These are phyloP conservation scores for Drosophila repleta DNA, from an alignment of 1,140 invertebrate species.

Conservation along the genomic window DNA sequence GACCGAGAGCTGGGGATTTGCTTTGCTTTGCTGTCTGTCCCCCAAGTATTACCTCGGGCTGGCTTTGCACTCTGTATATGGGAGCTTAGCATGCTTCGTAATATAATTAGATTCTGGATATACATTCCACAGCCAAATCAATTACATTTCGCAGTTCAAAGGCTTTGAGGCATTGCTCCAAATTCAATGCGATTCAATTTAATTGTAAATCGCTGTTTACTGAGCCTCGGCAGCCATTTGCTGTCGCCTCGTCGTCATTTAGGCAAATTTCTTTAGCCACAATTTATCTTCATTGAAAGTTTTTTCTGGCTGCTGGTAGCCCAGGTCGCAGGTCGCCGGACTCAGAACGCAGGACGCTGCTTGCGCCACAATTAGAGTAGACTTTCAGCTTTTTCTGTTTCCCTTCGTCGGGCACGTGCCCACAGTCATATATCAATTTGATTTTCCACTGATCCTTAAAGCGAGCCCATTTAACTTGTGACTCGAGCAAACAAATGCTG, in stretches of 20 bases:
- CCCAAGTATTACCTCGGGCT: not conserved
- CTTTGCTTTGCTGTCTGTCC: too few relatives aligned
- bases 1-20: too few relatives aligned
- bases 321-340: slow-evolving; percentile 2
- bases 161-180: slow-evolving; percentile 10
- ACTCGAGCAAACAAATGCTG: not conserved
- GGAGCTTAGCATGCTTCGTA: not conserved
- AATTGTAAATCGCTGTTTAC: slow-evolving; percentile 33
- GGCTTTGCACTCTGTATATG: not conserved
- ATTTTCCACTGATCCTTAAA: slow-evolving; percentile 35
- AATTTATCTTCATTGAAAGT: slow-evolving; percentile 68
- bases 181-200: slow-evolving; percentile 17
- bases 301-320: not conserved
- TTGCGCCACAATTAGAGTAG: slow-evolving; percentile 33
- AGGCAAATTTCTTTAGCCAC: slow-evolving; percentile 43
- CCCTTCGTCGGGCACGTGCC: slow-evolving; percentile 19
- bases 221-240: slow-evolving; percentile 28
- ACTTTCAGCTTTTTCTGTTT: not conserved
- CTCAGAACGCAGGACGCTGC: not conserved
- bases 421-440: slow-evolving; percentile 63
- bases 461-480: slow-evolving; percentile 34
- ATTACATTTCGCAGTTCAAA: slow-evolving; percentile 29
- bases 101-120: too few relatives aligned
- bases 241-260: slow-evolving; percentile 22
- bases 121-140: slow-evolving; percentile 6